A percentile compares a stretch with the other conserved stretches of the same genome.
These are phyloP conservation scores for Zhuqinia jingwanae DNA, from an alignment of 2,888 invertebrate species.

Conservation along the genomic window DNA sequence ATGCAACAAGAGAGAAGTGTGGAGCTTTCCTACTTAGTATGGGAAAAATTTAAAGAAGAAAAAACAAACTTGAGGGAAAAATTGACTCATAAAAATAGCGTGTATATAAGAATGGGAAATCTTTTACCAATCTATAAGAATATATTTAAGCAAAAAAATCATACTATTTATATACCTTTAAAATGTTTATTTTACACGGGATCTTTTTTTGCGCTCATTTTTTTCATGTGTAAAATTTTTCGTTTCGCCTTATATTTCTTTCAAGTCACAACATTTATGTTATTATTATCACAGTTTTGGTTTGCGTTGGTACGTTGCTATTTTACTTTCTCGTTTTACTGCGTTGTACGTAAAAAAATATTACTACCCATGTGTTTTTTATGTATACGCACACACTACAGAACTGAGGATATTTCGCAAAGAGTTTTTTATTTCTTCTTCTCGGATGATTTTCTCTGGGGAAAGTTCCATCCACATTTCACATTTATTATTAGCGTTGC, in stretches of 20 bases:
- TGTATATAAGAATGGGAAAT: background rate
- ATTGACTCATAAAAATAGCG: conserved; percentile 1
- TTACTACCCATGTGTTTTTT: background rate
- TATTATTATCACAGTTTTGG: background rate
- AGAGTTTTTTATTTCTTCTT: conserved; percentile 37
- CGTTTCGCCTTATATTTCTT: background rate
- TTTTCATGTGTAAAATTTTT: background rate
- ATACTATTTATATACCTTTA: no score
- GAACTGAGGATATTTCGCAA: background rate
- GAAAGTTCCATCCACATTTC: conserved; percentile 31
- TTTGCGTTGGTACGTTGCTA: background rate
- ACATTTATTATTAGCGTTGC: conserved; percentile 48
- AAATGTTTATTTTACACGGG: conserved; percentile 42
- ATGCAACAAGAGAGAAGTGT: conserved; percentile 38
- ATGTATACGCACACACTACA: no score
- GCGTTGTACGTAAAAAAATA: background rate
- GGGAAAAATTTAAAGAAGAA: conserved; percentile 51
- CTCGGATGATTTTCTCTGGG: conserved; percentile 59
- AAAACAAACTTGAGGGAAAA: conserved; percentile 41
- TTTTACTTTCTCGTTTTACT: background rate
- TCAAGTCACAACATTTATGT: background rate
- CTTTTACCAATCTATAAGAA: background rate
- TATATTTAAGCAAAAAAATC: no score
- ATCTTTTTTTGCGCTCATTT: conserved; percentile 13
- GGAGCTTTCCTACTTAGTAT: conserved; percentile 22